Evolutionary conservation across 1,140 invertebrate genomes (phyloP), one percentile per base, ranked within the genome.

Genomic region (Leptinotarsa lineolata): DNA sequence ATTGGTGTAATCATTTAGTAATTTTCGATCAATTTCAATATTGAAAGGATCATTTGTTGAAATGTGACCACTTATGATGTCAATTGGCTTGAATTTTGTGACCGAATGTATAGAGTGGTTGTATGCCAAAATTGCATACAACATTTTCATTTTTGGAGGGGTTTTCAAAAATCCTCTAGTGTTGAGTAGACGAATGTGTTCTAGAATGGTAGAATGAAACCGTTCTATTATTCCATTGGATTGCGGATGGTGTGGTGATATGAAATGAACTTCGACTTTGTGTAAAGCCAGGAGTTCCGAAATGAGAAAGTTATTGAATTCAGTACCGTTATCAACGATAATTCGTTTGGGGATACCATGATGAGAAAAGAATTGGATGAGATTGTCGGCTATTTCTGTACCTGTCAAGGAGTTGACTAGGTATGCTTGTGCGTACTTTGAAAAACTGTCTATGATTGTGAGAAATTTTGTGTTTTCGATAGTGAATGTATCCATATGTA

Each of bases 401-500:
- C 15, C 44, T 13, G 67, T 54, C 15, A 48, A 11, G 4, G 44
- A 69, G n/a, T 69, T 69, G 20, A 46, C 15, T 5, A 44, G 15
- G 30, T 70, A n/a, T n/a, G n/a, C n/a, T n/a, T n/a, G n/a, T n/a
- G n/a, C n/a, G n/a, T n/a, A n/a, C n/a, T n/a, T n/a, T n/a, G n/a
- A n/a, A n/a, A n/a, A n/a, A n/a, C n/a, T n/a, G n/a, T n/a, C n/a
- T n/a, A n/a, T n/a, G n/a, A 65, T 65, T 11, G 3, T 65, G 15
- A 24, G 21, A 24, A 76, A 73, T 71, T 66, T 74, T 21, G 18
- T 22, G 13, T 70, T 65, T 58, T 44, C 16, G 15, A 75, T 48
- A 3, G 20, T 48, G 45, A 68, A 69, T 30, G 74, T 72, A 61
- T 75, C 74, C 15, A 72, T 24, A 71, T 65, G 68, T 3, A 74